Conservation (phyloP, 1,140 invertebrate genomes). For the Cydia strobilella region DNA sequence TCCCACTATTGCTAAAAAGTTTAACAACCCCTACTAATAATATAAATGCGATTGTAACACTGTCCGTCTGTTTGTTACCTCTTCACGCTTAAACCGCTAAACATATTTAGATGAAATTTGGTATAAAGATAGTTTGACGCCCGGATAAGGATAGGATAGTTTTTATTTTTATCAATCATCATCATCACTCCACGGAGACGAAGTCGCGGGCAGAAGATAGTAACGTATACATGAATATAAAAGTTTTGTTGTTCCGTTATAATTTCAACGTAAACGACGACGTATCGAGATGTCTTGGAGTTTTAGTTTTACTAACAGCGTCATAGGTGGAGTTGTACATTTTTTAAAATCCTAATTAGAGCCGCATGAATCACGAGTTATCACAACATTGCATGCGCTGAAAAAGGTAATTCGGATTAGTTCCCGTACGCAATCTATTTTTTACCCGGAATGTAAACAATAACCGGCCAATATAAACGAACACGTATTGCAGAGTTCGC, state of each 20-base stretch:
- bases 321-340: background rate
- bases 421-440: background rate
- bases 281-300: background rate
- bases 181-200: no score
- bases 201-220: no score
- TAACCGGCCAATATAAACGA: background rate
- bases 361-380: background rate
- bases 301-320: background rate
- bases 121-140: no score
- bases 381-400: background rate
- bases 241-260: no score
- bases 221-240: no score
- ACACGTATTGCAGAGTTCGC: background rate
- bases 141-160: no score
- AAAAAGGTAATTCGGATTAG: background rate
- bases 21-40: background rate
- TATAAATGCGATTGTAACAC: no score
- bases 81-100: no score
- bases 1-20: background rate
- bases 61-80: no score
- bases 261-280: no score
- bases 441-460: background rate
- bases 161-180: no score
- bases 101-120: no score
- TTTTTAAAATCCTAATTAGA: background rate